Evolutionary conservation across 2,888 invertebrate genomes (phyloP).

Genomic region (Elmis aenea): DNA sequence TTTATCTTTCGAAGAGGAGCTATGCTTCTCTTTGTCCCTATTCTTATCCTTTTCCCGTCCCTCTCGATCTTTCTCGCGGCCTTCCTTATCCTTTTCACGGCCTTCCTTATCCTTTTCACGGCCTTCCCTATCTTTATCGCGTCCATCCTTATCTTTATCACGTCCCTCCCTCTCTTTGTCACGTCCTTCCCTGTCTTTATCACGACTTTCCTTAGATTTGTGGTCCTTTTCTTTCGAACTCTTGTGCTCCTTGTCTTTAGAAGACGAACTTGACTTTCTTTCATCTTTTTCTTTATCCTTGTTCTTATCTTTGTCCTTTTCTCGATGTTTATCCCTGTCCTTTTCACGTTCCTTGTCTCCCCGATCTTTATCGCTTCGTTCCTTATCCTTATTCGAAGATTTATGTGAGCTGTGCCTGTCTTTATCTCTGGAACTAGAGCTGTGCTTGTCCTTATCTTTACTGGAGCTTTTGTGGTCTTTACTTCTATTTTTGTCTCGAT

Average conservation of each 20-base stretch:
- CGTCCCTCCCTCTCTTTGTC: conserved; percentile 48
- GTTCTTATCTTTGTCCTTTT: conserved; percentile 33
- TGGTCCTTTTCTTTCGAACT: conserved; percentile 43
- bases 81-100: conserved; percentile 40
- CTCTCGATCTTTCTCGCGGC: conserved; percentile 50
- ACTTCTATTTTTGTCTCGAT: conserved; percentile 51
- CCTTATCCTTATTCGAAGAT: conserved; percentile 47
- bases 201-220: conserved; percentile 28
- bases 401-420: conserved; percentile 43
- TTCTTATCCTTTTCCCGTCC: conserved; percentile 56
- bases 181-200: conserved; percentile 40
- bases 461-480: conserved; percentile 64
- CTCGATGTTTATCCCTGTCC: conserved; percentile 34
- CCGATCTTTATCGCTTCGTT: conserved; percentile 37
- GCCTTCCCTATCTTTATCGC: conserved; percentile 44
- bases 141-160: conserved; percentile 43
- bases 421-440: conserved; percentile 39
- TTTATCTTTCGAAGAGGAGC: conserved; percentile 38
- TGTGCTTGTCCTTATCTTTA: conserved; percentile 37
- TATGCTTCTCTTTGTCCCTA: conserved; percentile 46
- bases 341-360: conserved; percentile 45
- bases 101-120: conserved; percentile 55
- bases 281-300: conserved; percentile 42
- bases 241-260: conserved; percentile 48
- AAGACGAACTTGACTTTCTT: conserved; percentile 29